phyloP scores from a whole-genome alignment of 53 echinoderm and acorn worm genomes.

The Holothuria leucospilota region DNA sequence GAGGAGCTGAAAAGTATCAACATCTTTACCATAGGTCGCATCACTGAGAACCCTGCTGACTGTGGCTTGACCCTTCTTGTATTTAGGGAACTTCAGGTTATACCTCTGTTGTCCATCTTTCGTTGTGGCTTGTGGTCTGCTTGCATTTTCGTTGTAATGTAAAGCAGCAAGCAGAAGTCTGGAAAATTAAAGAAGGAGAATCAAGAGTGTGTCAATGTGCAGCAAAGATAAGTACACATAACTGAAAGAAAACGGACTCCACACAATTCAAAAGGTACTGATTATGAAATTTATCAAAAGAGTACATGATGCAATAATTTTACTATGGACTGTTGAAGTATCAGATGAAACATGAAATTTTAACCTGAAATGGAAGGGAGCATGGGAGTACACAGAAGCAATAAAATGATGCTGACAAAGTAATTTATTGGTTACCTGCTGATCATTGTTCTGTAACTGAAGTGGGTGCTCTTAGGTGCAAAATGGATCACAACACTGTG shows the following conservation, averaged over 20 bases:
- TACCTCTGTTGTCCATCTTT: constrained; percentile 4
- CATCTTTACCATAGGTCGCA: constrained; percentile 2
- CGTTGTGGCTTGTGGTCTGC: not conserved
- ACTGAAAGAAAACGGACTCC: too few relatives aligned
- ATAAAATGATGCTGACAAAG: too few relatives aligned
- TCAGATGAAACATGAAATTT: too few relatives aligned
- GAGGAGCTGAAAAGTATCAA: too few relatives aligned
- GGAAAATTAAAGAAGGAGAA: not conserved
- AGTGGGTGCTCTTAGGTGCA: constrained; percentile 53
- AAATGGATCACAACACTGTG: constrained; percentile 61
- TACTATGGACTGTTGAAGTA: too few relatives aligned
- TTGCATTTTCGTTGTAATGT: constrained; percentile 41
- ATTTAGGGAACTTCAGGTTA: constrained; percentile 15
- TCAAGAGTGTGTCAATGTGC: too few relatives aligned
- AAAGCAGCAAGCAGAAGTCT: constrained; percentile 49
- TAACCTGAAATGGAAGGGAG: too few relatives aligned
- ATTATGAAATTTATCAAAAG: too few relatives aligned
- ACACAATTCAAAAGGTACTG: too few relatives aligned
- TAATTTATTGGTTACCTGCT: constrained; percentile 1
- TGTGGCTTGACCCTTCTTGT: constrained; percentile 21
- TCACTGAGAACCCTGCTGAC: not conserved
- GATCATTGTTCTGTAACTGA: constrained; percentile 14
- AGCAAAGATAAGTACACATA: too few relatives aligned
- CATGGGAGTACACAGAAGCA: too few relatives aligned
- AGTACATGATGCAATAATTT: too few relatives aligned